Base-by-base conservation (phyloP, 2,113 vertebrate genomes). In the Tenebrosternarchus preto region DNA sequence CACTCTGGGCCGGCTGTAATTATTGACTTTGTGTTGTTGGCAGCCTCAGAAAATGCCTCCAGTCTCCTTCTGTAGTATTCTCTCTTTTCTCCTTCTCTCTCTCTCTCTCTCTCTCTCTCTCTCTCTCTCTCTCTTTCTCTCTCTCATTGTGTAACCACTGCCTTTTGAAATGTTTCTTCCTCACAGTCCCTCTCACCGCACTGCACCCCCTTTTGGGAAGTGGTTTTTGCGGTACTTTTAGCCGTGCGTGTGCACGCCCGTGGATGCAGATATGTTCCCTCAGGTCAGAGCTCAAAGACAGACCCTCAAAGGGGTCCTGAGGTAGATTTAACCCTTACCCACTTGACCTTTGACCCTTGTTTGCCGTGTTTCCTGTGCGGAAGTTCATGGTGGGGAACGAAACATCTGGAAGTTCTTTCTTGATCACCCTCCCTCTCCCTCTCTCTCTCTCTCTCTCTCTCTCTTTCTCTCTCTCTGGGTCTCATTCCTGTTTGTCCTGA, bases 351-450 rank as follows among this genome's bases (percentile, higher is more conserved):
- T 55, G 72, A 76, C 67, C 67, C 59, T 22, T 63, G 16, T 61
- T 74, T 39, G 22, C 53, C 46, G 76, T 15, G 55, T 43, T n/a
- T 73, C 61, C 60, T 67, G 64, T 69, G 70, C 55, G 16, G 53
- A 72, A 27, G 33, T 43, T 79, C 3, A 4, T 70, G n/a, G 64
- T 25, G 57, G 50, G 25, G 46, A 74, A 31, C 24, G 29, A 22
- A 76, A 76, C 82, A 83, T 57, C 77, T 80, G 82, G 73, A 57
- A 53, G 36, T 64, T n/a, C n/a, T n/a, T n/a, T n/a, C n/a, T 4
- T 5, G 5, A 3, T 6, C 11, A 15, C 27, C 43, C 17, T 39
- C 59, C 25, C 57, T 76, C 59, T 61, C 57, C 46, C 56, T 73
- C 71, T 73, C 50, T 56, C 71, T 61, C 57, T 43, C 33, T 63